Conservation (phyloP, 2,888 invertebrate genomes). For the Resseliella maxima region DNA sequence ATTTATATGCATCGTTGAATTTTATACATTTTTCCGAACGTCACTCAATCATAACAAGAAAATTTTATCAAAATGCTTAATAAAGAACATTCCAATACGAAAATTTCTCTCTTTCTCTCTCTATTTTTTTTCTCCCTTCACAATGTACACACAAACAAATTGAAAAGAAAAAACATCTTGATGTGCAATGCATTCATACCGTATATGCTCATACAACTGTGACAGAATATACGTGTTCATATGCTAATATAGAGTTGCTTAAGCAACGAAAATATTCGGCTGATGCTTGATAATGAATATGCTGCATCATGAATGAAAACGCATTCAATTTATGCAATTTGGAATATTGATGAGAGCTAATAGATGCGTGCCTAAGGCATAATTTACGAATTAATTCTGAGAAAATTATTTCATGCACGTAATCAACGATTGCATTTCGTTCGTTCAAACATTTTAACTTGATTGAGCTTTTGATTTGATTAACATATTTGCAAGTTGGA, state of each 20-base stretch:
- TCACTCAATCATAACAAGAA: neutral
- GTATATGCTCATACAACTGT: neutral
- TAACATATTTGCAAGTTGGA: neutral
- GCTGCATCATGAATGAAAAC: neutral
- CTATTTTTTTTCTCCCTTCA: too few species aligned
- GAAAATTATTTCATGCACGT: neutral
- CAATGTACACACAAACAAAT: neutral
- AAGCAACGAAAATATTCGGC: neutral
- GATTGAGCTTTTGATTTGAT: neutral
- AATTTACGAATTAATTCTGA: neutral
- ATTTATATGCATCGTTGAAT: conserved; percentile 4
- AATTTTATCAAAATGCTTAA: neutral
- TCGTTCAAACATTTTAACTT: neutral
- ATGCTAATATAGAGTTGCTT: neutral
- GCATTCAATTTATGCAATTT: conserved; percentile 27
- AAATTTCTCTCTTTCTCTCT: too few species aligned
- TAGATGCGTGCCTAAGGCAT: conserved; percentile 6
- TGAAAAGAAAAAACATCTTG: neutral
- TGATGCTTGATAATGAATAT: neutral
- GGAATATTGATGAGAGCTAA: conserved; percentile 2
- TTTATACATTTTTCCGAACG: neutral
- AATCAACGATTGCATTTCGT: neutral
- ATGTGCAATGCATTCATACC: neutral
- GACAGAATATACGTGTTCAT: neutral
- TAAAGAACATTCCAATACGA: neutral